Evolutionary conservation across 2,888 invertebrate species (phyloP), one percentile per base, ranked within the genome.

Genomic region (Hirudinaria manillensis): DNA sequence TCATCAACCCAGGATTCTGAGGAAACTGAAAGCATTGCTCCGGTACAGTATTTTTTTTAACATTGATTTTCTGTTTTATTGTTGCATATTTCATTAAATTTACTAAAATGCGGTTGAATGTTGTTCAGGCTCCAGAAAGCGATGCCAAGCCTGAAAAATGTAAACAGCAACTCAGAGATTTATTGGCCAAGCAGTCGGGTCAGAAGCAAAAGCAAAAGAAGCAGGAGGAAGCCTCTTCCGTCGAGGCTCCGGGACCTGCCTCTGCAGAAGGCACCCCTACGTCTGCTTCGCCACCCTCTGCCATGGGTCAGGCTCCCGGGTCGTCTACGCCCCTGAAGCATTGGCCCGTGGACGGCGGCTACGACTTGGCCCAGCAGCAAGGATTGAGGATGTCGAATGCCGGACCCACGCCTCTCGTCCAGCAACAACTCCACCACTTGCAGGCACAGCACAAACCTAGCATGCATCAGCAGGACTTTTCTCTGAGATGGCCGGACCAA

Each of bases 401-500:
- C 7, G 65, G 65, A 6, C 10, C 13, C 19, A 29, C 29, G 21
- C 27, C 27, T 29, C 45, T 45, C 16, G 1, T 16, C 45, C 70
- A 70, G n/a, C 70, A 70, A 38, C 70, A 70, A 70, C 70, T 38
- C 45, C 34, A 56, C 13, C 72, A 61, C 53, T 32, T 51, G 75
- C 51, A 51, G 72, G 16, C 19, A 2, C 29, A 27, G 24, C 66
- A 65, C 16, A 24, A 27, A n/a, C 21, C 10, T 21, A 53, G 36
- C 32, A 27, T 32, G n/a, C 29, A 29, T 34, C 55, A n/a, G 45
- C n/a, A 51, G 29, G 27, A 65, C 13, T 32, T 36, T n/a, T 75
- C 65, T 55, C 10, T 36, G 34, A 36, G 65, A 4, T 38, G 34
- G 72, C 34, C 72, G 4, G 45, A 65, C n/a, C 45, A 36, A 45